Evolutionary conservation across 2,888 invertebrate genomes (phyloP).

Genomic region (Plebejus anna): DNA sequence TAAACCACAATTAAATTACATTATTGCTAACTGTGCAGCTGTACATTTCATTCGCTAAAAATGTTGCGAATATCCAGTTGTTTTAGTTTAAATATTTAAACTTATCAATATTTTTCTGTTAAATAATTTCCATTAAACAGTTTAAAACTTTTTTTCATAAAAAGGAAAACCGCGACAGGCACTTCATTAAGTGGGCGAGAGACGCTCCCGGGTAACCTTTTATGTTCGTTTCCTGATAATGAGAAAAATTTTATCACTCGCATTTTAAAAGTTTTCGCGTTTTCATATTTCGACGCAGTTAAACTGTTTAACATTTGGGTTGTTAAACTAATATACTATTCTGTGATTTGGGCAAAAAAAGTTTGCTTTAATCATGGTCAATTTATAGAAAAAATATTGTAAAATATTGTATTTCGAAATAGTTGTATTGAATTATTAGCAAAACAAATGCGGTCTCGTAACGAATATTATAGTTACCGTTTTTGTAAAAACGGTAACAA

Average conservation of each 20-base stretch:
- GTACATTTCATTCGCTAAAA: no score
- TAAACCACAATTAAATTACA: no score
- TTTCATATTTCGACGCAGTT: neutral
- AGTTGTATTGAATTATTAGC: no score
- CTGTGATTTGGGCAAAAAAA: neutral
- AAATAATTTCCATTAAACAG: neutral
- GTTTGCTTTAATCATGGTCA: neutral
- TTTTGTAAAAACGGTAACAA: no score
- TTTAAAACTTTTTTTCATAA: slow-evolving; percentile 18
- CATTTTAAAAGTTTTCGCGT: slow-evolving; percentile 1
- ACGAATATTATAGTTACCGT: no score
- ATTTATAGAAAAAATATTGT: neutral
- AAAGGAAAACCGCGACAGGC: slow-evolving; percentile 12
- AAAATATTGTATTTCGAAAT: no score
- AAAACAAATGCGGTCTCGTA: no score
- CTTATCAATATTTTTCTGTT: neutral
- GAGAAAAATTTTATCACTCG: neutral
- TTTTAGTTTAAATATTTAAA: neutral
- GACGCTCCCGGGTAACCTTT: neutral
- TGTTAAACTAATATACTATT: no score
- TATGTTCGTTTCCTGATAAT: slow-evolving; percentile 16
- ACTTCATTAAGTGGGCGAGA: slow-evolving; percentile 21
- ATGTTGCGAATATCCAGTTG: neutral
- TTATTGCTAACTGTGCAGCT: no score
- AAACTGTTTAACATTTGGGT: neutral